phyloP scores from a whole-genome alignment of 2,113 vertebrate species.

The Riparia riparia region DNA sequence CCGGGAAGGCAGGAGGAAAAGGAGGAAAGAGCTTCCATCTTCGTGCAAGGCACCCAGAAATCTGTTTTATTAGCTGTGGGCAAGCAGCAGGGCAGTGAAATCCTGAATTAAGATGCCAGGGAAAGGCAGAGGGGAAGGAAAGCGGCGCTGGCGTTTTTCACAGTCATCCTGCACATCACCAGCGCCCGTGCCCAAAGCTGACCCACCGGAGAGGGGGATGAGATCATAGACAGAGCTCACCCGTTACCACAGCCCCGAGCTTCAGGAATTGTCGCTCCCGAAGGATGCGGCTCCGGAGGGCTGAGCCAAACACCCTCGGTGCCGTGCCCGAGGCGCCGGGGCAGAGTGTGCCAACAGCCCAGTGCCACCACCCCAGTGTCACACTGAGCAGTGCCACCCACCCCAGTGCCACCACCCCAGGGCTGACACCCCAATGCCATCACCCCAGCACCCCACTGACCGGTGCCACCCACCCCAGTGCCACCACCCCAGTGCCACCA shows the following conservation, averaged over 20 bases:
- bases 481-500: too few relatives aligned
- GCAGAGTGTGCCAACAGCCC: background rate
- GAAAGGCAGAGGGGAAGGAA: background rate
- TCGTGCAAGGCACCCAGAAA: background rate
- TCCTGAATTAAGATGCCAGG: background rate
- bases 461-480: too few relatives aligned
- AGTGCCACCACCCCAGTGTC: background rate
- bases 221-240: background rate
- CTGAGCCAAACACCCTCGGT: background rate
- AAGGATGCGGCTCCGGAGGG: background rate
- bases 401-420: too few relatives aligned
- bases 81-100: background rate
- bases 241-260: rapidly evolving
- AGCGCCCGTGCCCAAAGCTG: background rate
- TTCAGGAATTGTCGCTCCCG: background rate
- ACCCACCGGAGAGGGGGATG: background rate
- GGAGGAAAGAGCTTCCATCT: background rate
- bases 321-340: background rate
- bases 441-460: too few relatives aligned
- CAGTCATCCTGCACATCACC: background rate
- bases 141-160: background rate
- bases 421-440: too few relatives aligned
- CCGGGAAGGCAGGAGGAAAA: background rate
- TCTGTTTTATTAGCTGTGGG: background rate
- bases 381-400: background rate